phyloP scores from a whole-genome alignment of 2,113 vertebrate species.

The Esox niger region DNA sequence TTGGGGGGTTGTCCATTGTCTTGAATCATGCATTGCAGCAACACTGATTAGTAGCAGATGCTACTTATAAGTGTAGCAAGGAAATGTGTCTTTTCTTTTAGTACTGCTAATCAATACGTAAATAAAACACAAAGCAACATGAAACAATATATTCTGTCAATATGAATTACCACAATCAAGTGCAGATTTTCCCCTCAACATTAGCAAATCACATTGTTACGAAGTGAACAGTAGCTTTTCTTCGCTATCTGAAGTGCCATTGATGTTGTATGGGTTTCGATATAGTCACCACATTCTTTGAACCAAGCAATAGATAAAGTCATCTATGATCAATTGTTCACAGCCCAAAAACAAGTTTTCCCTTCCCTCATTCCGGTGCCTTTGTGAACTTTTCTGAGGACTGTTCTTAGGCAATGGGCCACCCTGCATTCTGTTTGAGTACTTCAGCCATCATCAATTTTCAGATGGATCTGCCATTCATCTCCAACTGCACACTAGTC shows the following conservation, averaged over 20 bases:
- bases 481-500: neutral
- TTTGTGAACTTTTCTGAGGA: neutral
- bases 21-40: neutral
- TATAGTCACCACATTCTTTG: neutral
- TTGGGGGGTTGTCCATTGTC: too few relatives aligned
- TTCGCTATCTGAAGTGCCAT: neutral
- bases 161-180: neutral
- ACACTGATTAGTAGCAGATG: too few relatives aligned
- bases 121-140: neutral
- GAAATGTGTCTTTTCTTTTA: neutral
- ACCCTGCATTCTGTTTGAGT: neutral
- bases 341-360: neutral
- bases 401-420: neutral
- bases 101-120: neutral
- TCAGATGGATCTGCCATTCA: neutral
- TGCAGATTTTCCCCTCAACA: neutral
- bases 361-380: neutral
- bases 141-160: neutral
- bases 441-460: neutral
- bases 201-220: neutral
- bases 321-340: neutral
- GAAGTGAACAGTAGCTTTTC: neutral
- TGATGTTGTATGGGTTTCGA: neutral
- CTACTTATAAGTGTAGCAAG: neutral
- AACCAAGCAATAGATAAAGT: constrained; percentile 2